Base-by-base conservation (phyloP, 2,797 vertebrate species). In the Platalea minor region DNA sequence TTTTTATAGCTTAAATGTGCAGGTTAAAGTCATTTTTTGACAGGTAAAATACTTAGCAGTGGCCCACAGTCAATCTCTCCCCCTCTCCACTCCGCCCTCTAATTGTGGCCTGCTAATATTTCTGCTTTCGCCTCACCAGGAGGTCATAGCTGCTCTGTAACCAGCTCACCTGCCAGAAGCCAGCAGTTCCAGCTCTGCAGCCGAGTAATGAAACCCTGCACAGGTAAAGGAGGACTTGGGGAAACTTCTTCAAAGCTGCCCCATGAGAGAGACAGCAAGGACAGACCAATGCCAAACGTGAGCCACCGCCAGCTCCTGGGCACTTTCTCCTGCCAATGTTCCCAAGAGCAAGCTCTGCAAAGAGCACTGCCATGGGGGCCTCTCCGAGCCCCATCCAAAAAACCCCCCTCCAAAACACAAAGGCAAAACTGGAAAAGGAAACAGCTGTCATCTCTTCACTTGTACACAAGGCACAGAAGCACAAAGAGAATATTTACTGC, bases 1-100 rank as follows among this genome's bases (percentile, higher is more conserved):
- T 95, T 96, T 97, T 95, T 94, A 46, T 45, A 97, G 78, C 45
- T 14, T 82, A 85, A 94, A 94, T 80, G 69, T 91, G 53, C 81
- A 91, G 76, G 82, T 91, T 91, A 72, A 88, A 90, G 17, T 86
- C 25, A 76, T 84, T 88, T 92, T 94, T 92, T 96, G 93, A 91
- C 61, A 91, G 50, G 67, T 8, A 60, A 92, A 95, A 89, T 75
- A 81, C 63, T 74, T 73, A 60, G 50, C 59, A 33, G 35, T 48
- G 53, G 41, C 64, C 90, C 45, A 73, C 51, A 75, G 68, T 81
- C 91, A 90, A 81, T 90, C 84, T 88, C 60, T 63, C 17, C 29
- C 26, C 4, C 9, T 15, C 21, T 70, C 16, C 20, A 0, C 35
- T 41, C 17, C 23, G 2, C 20, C 65, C 19, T 94, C 56, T 53